Base-by-base conservation (phyloP, 2,888 invertebrate species). In the Perizoma flavofasciatum region DNA sequence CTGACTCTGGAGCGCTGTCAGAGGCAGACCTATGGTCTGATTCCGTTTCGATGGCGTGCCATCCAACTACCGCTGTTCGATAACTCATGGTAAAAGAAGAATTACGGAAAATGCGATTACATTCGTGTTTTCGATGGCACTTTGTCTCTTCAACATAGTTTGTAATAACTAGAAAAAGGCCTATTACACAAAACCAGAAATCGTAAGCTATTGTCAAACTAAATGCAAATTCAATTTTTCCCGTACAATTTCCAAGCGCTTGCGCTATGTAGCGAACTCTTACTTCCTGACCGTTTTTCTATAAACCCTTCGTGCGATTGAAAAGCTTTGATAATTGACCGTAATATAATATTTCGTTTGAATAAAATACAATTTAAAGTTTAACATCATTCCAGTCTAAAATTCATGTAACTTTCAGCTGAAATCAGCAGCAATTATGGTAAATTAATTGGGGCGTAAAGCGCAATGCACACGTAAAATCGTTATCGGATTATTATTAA, bases 1-100 rank as follows among this genome's bases (percentile, higher is more conserved):
- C 72, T 72, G 74, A 74, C 64, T 73, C 57, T 43, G 52, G 56
- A 51, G 61, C 71, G 67, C 64, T 75, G 79, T 79, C 79, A 73
- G 70, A 52, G 71, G 56, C 81, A 79, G 74, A 57, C 61, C 55
- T 51, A 61, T 57, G 66, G 65, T 53, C 67, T 60, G 72, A 68
- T 67, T 71, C 65, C 65, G 58, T 70, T 73, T 64, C 64, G 63
- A 64, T 66, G 65, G 50, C 63, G 54, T 65, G 61, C 61, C 57
- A 55, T 51, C 61, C 69, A 65, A 67, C 66, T 47, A 55, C 51
- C 52, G 49, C 43, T 32, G 32, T 46, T 48, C 58, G 39, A 52
- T 35, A 32, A 11, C 48, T 37, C 7, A 53, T 33, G 40, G 10
- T 35, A 37, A 48, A 39, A 34, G 9, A 22, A 44, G 49, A 43